Conservation (phyloP, 2,888 invertebrate species). For the Cephus nigrinus region DNA sequence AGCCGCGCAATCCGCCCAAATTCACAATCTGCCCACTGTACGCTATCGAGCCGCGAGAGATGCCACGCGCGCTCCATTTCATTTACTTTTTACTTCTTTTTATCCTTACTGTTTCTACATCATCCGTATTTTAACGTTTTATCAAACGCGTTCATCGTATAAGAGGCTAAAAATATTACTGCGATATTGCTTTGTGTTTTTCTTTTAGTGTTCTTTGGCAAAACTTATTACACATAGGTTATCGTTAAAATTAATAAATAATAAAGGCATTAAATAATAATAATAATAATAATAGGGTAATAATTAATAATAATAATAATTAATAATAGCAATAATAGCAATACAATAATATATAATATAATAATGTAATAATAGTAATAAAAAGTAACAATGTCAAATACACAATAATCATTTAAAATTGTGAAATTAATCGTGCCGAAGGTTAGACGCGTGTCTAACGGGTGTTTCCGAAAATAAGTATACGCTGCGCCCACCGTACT, state of each 20-base stretch:
- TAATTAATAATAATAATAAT: constrained; percentile 28
- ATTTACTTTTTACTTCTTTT: constrained; percentile 21
- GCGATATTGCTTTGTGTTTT: constrained; percentile 44
- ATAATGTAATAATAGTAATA: constrained; percentile 44
- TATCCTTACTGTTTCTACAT: constrained; percentile 16
- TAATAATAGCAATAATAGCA: constrained; percentile 25
- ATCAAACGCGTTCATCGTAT: constrained; percentile 19
- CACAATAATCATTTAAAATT: constrained; percentile 35
- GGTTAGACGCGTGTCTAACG: constrained; percentile 20
- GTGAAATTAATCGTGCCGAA: constrained; percentile 28
- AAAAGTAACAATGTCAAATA: constrained; percentile 50
- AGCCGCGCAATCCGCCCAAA: constrained; percentile 25
- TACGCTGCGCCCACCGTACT: background rate
- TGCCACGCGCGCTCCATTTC: constrained; percentile 10
- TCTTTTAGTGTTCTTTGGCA: constrained; percentile 61
- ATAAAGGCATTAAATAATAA: constrained; percentile 60
- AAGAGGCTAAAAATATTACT: constrained; percentile 34
- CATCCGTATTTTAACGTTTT: constrained; percentile 21
- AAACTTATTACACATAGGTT: constrained; percentile 67
- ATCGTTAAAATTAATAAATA: constrained; percentile 63
- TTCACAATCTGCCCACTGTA: constrained; percentile 7
- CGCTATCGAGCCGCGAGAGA: constrained; percentile 22
- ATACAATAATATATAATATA: constrained; percentile 31
- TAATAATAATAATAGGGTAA: constrained; percentile 39
- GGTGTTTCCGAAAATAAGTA: background rate